Evolutionary conservation across 2,888 invertebrate species (phyloP).

Genomic region (Brachycybe producta): DNA sequence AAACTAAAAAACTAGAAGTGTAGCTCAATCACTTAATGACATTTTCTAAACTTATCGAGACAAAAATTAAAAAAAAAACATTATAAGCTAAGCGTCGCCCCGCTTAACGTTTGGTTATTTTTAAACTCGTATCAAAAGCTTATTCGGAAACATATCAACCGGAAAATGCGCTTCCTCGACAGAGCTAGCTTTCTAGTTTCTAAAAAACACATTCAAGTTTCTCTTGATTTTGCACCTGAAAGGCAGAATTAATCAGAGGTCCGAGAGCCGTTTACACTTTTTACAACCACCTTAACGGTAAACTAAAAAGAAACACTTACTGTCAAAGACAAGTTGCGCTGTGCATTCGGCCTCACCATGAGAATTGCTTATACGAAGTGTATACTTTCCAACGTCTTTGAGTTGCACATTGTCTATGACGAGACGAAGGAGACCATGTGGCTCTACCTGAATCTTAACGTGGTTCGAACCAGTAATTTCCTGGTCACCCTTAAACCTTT

Average conservation of each 20-base stretch:
- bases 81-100: too few relatives aligned
- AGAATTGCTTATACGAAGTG: conserved; percentile 66
- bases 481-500: conserved; percentile 39
- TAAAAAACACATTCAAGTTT: too few relatives aligned
- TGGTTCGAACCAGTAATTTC: conserved; percentile 71
- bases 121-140: neutral
- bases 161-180: conserved; percentile 10
- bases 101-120: too few relatives aligned
- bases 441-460: conserved; percentile 67
- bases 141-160: neutral
- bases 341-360: conserved; percentile 70
- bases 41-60: too few relatives aligned
- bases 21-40: too few relatives aligned
- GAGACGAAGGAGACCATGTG: conserved; percentile 66
- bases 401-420: conserved; percentile 54
- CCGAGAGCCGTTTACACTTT: neutral
- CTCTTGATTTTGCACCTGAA: too few relatives aligned
- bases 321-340: conserved; percentile 66
- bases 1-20: too few relatives aligned
- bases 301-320: conserved; percentile 34
- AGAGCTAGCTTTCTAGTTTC: too few relatives aligned
- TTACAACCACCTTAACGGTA: neutral
- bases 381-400: conserved; percentile 72
- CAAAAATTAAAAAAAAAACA: too few relatives aligned
- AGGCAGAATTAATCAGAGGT: neutral